Evolutionary conservation across 2,797 vertebrate genomes (phyloP), one percentile per base, ranked within the genome.

Genomic region (Sebastes steindachneri): DNA sequence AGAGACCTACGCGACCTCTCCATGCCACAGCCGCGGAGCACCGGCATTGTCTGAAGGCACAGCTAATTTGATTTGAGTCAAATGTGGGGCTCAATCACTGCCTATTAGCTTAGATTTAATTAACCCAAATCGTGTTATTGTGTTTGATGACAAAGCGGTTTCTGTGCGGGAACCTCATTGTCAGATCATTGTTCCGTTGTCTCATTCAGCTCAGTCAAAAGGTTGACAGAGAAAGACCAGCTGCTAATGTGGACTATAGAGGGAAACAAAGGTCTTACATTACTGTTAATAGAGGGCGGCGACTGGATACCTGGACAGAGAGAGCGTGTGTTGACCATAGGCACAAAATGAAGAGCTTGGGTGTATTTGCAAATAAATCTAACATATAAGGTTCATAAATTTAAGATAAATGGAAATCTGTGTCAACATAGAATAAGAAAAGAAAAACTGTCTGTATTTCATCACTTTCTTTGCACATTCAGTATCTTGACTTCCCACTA

Each of bases 91-190:
- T 95, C 94, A 90, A 93, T 94, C 92, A 92, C 89, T 90, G 93
- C 91, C 93, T 91, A 93, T 95, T 93, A 95, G 92, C 89, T 90
- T 77, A 86, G 91, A 95, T 95, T 95, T 95, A 96, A 96, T 96
- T 93, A 96, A 95, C 90, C 89, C 73, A 95, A 95, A 96, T 96
- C 60, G 73, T 83, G 92, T 96, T 94, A 95, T 95, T 95, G 93
- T 95, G 88, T 92, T 91, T 89, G 94, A 95, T 92, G 94, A 96
- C 94, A 96, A 95, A 95, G 93, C 86, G 91, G 85, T 89, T 92
- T 89, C 76, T 92, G 82, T 93, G 91, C 68, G 29, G 88, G 86
- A 85, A 92, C 88, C 92, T 95, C 95, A 95, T 95, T 95, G 92
- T 94, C 93, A 90, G 90, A 92, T 93, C 92, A 94, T 95, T 95